phyloP scores from a whole-genome alignment of 2,888 invertebrate species.

The Cheilosia grossa region DNA sequence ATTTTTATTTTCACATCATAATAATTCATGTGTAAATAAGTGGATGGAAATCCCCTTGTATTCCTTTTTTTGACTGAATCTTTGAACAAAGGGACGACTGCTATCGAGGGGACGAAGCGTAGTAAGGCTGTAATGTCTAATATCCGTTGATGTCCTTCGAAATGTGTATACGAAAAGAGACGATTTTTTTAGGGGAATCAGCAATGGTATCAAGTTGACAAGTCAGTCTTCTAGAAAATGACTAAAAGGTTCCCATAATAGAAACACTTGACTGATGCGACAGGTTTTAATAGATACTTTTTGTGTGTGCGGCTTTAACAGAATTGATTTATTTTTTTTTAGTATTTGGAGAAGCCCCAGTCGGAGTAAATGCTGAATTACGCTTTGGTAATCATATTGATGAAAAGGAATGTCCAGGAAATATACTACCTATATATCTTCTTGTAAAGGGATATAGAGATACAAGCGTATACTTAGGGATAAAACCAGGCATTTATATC shows the following conservation, averaged over 20 bases:
- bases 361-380: conserved; percentile 61
- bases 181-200: not conserved
- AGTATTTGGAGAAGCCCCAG: not conserved
- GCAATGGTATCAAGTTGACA: not conserved
- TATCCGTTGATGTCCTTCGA: conserved; percentile 13
- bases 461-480: conserved; percentile 5
- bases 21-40: conserved; percentile 64
- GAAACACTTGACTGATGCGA: conserved; percentile 49
- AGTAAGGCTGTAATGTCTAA: not conserved
- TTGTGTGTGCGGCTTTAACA: conserved; percentile 18
- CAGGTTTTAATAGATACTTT: conserved; percentile 37
- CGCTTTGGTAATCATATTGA: conserved; percentile 56
- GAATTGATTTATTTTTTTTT: conserved; percentile 26
- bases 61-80: conserved; percentile 10
- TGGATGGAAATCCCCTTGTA: not conserved
- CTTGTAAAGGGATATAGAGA: conserved; percentile 8
- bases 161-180: no score
- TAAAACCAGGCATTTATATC: conserved; percentile 57
- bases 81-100: not conserved
- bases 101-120: not conserved
- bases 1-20: conserved; percentile 54
- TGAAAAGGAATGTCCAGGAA: conserved; percentile 53
- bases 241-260: conserved; percentile 34
- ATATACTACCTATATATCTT: conserved; percentile 34
- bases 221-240: not conserved